Base-by-base conservation (phyloP, 1,140 invertebrate genomes). In the Galleria mellonella region DNA sequence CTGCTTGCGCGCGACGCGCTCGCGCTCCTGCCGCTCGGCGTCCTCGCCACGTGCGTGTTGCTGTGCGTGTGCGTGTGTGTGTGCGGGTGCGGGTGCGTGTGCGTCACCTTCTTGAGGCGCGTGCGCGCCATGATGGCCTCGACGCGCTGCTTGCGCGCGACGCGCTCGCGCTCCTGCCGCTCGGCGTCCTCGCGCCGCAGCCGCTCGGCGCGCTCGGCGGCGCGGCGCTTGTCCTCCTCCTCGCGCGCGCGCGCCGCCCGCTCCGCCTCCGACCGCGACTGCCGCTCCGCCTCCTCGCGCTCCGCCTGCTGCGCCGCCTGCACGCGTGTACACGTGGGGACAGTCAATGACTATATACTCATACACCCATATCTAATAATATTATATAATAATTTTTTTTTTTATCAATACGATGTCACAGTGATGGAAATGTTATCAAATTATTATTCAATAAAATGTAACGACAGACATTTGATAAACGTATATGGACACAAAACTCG, bases 211-310 rank as follows among this genome's bases (percentile, higher is more conserved):
- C 75, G 75, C 0, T 43, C 45, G 4, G 29, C 37, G 10, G 62
- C 64, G 9, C 69, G 44, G 12, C 73, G 41, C 58, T 73, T 65
- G 12, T 56, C 55, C 63, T 84, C 78, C 39, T 79, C 74, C 2
- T 76, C 74, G 0, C 62, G 62, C 0, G 45, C 41, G 6, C 68
- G 58, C 15, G 61, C 62, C 14, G 31, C 40, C 63, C 90, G 92
- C 64, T 95, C 94, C 0, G 91, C 92, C 75, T 96, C 94, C 81
- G 94, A 93, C 56, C 91, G 90, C 10, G 90, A 90, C 61, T 92
- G 92, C 29, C 88, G 89, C 44, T 94, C 93, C 2, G 92, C 90
- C 73, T 94, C 93, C 72, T 95, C 93, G 55, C 92, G 93, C 67
- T 83, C 79, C 1, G 81, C 93, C 89, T 55, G 90, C 76, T 77